Base-by-base conservation (phyloP, 2,113 vertebrate species). In the Bos indicus region DNA sequence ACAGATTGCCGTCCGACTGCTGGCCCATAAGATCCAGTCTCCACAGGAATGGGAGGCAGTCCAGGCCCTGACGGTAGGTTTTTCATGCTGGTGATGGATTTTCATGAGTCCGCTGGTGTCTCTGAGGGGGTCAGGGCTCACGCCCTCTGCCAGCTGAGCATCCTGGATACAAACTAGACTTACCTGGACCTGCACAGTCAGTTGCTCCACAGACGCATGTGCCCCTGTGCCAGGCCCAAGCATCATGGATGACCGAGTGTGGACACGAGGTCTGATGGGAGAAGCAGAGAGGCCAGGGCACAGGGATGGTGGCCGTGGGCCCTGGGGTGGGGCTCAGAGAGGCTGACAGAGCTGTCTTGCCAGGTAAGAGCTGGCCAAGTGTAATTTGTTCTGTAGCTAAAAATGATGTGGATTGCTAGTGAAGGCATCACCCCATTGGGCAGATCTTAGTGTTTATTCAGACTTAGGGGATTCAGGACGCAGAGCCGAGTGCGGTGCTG, bases 41-140 rank as follows among this genome's bases (percentile, higher is more conserved):
- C 99, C 99, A 1, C 99, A 99, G 98, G 99, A 99, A 98, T 99
- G 99, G 99, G 99, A 99, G 96, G 99, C 99, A 0, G 97, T 99
- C 57, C 99, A 99, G 97, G 99, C 99, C 51, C 98, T 99, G 97
- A 99, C 99, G 98, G 99, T 99, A 98, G 98, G 99, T 99, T 52
- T 77, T 97, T n/a, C 52, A 48, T 23, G 25, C 59, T 43, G 14
- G 15, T 1, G 1, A n/a, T 8, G 15, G 7, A 1, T 52, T 23
- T 10, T 30, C 56, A 2, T 33, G 3, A 0, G 4, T 11, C 5
- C 4, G 2, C 3, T 16, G 59, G 86, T 43, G 7, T 64, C 46
- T 74, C 4, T 0, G 10, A 16, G 4, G 11, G 40, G 17, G 52
- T 77, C 6, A 77, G 51, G 46, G 12, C 15, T 78, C 82, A 48